Evolutionary conservation across 1,140 invertebrate species (phyloP), one percentile per base, ranked within the genome.

Genomic region (Linepithema humile): DNA sequence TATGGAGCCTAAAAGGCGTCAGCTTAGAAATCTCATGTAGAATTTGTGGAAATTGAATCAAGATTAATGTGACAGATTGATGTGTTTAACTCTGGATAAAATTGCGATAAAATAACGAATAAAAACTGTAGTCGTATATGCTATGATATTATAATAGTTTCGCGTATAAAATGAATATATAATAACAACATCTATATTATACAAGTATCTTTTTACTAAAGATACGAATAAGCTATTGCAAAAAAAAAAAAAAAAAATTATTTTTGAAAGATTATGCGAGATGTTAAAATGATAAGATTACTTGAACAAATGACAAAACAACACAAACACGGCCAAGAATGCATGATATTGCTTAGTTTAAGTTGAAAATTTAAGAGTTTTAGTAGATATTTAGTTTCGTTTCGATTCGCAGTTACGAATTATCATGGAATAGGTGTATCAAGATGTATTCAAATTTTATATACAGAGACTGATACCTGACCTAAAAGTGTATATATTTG

Each of bases 391-490:
- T 88, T 62, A 73, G 65, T 60, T 84, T 74, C 73, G 53, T 57
- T 69, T 85, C 53, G 83, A 55, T 75, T n/a, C n/a, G 82, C 69
- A 70, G 60, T 87, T 82, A 83, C 82, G 64, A 70, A 43, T 55
- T 69, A 40, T 70, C 35, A 55, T 55, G 50, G 40, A 55, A 80
- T 85, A 86, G 65, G 73, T 87, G 77, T 80, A 85, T 84, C 84
- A 65, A 87, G 85, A 84, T 90, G 88, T 90, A 88, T 88, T 89
- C 87, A 90, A 90, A 90, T 82, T 90, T 90, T 92, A 87, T 89
- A 92, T 90, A 91, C 89, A 91, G 91, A 92, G 92, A 93, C 91
- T 92, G 91, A 92, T 92, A 92, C 89, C 91, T 91, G 91, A 93
- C 88, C 90, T 91, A 92, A 91, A 93, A 91, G 17, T 92, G 88